Conservation (phyloP, 2,113 vertebrate species). For the Spilogale gracilis region DNA sequence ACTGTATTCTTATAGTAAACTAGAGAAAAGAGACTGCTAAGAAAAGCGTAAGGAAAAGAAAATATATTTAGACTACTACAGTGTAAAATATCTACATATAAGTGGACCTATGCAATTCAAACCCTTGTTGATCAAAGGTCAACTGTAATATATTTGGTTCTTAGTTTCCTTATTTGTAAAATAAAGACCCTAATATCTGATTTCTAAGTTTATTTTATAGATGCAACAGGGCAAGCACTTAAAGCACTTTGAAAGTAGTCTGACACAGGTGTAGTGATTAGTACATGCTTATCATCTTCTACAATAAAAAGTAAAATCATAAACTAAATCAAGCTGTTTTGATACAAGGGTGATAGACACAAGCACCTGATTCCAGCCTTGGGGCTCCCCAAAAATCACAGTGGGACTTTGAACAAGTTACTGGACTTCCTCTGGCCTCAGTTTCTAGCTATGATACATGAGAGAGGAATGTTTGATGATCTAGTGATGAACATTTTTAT, state of each 20-base stretch:
- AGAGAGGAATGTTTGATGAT: neutral
- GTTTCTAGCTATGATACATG: neutral
- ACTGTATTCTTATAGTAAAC: neutral
- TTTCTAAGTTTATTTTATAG: neutral
- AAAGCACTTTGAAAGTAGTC: neutral
- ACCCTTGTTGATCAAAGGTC: neutral
- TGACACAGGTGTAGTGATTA: neutral
- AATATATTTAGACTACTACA: neutral
- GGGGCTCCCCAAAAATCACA: neutral
- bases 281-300: neutral
- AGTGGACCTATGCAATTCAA: neutral
- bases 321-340: neutral
- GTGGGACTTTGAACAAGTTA: neutral
- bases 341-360: neutral
- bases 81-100: neutral
- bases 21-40: neutral
- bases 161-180: conserved; percentile 13
- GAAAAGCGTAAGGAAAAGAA: neutral
- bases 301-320: conserved; percentile 34
- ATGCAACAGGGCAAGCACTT: neutral
- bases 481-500: neutral
- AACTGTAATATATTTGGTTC: neutral
- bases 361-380: neutral
- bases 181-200: neutral
- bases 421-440: neutral